A percentile compares a stretch with the other conserved stretches of the same genome.
Conservation (phyloP, 92 coral and sea anemone species). For the Zoanthus sociatus region DNA sequence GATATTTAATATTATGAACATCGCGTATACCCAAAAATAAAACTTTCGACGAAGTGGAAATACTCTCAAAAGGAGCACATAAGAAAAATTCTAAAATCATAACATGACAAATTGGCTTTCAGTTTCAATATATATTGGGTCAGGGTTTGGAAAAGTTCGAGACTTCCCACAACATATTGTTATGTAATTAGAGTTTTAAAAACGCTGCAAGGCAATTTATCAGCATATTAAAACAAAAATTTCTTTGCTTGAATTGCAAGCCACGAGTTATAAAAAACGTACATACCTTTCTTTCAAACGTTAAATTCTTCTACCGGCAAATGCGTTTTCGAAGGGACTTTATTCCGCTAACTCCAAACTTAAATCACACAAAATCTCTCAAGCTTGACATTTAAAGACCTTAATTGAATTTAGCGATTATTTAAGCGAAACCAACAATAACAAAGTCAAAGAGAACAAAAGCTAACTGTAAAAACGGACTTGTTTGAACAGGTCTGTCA, state of each 20-base stretch:
- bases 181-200: neutral
- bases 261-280: neutral
- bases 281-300: neutral
- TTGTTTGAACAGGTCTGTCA: too few species aligned
- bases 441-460: neutral
- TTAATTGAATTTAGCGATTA: neutral
- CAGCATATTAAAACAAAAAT: neutral
- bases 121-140: too few species aligned
- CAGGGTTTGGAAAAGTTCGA: neutral
- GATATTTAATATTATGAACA: too few species aligned
- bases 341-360: neutral
- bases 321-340: neutral
- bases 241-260: neutral
- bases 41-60: too few species aligned
- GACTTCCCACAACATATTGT: neutral
- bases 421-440: neutral
- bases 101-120: neutral
- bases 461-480: too few species aligned
- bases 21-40: too few species aligned
- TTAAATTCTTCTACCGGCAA: neutral
- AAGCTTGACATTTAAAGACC: neutral
- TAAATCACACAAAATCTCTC: neutral
- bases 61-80: too few species aligned
- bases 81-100: neutral
- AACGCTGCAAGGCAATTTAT: neutral